These are phyloP conservation scores for Vicugna pacos DNA, from an alignment of 2,113 vertebrate genomes.

Conservation along the genomic window DNA sequence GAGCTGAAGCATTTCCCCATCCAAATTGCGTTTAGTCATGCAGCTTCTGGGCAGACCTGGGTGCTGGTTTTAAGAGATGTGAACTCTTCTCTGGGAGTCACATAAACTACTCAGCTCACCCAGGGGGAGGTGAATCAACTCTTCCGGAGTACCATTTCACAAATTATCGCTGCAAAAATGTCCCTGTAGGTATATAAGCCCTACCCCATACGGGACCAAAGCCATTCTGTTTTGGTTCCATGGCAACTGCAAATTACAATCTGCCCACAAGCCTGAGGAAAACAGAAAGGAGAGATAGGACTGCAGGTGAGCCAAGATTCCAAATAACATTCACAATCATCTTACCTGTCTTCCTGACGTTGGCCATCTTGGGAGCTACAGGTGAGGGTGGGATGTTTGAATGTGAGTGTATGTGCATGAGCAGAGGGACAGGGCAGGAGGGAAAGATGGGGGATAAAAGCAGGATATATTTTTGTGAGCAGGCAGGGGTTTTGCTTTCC, in stretches of 20 bases:
- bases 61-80: slow-evolving; percentile 56
- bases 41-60: slow-evolving; percentile 83
- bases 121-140: slow-evolving; percentile 74
- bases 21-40: slow-evolving; percentile 66
- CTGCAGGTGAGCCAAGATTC: slow-evolving; percentile 71
- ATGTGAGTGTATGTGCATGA: slow-evolving; percentile 74
- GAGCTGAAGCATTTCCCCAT: slow-evolving; percentile 73
- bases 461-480: slow-evolving; percentile 70
- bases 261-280: slow-evolving; percentile 83
- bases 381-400: slow-evolving; percentile 82
- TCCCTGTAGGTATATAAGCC: slow-evolving; percentile 39
- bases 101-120: slow-evolving; percentile 75
- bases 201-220: slow-evolving; percentile 11
- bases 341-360: slow-evolving; percentile 82
- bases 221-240: slow-evolving; percentile 37
- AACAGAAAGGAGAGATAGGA: slow-evolving; percentile 32
- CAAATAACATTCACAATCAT: slow-evolving; percentile 71
- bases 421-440: slow-evolving; percentile 51
- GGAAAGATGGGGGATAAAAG: slow-evolving; percentile 54
- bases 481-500: slow-evolving; percentile 76
- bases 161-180: slow-evolving; percentile 18
- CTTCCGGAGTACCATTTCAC: slow-evolving; percentile 79
- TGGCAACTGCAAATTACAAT: slow-evolving; percentile 70
- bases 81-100: slow-evolving; percentile 69
- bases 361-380: slow-evolving; percentile 83